Conservation (phyloP, 2,113 vertebrate genomes). For the Balaenoptera acutorostrata region DNA sequence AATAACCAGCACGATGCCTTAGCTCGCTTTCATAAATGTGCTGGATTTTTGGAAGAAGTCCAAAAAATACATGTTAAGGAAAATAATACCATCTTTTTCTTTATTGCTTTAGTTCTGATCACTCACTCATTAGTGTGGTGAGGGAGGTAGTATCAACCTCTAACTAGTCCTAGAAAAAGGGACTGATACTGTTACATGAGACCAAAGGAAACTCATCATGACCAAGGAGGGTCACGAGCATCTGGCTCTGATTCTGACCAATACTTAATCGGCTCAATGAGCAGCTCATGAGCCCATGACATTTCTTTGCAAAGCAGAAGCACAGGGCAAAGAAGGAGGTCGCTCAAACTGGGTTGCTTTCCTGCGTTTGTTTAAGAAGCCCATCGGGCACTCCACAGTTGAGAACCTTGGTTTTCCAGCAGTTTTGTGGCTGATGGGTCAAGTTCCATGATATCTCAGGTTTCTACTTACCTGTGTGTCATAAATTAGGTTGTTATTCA, state of each 20-base stretch:
- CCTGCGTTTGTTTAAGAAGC: not conserved
- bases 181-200: not conserved
- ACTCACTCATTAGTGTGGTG: not conserved
- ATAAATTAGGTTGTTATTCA: not conserved
- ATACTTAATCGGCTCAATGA: not conserved
- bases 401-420: not conserved
- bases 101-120: slow-evolving; percentile 4
- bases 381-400: not conserved
- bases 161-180: not conserved
- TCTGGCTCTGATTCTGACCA: not conserved
- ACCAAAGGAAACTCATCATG: not conserved
- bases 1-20: not conserved
- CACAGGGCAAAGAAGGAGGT: not conserved
- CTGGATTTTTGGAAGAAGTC: not conserved
- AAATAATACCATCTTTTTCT: not conserved
- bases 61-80: not conserved
- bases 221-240: not conserved
- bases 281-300: not conserved
- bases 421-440: not conserved
- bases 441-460: not conserved
- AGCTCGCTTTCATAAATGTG: not conserved
- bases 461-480: not conserved
- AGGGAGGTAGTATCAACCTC: not conserved
- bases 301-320: not conserved
- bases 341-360: not conserved